Evolutionary conservation across 2,888 invertebrate species (phyloP).

Genomic region (Acrobeloides nanus): DNA sequence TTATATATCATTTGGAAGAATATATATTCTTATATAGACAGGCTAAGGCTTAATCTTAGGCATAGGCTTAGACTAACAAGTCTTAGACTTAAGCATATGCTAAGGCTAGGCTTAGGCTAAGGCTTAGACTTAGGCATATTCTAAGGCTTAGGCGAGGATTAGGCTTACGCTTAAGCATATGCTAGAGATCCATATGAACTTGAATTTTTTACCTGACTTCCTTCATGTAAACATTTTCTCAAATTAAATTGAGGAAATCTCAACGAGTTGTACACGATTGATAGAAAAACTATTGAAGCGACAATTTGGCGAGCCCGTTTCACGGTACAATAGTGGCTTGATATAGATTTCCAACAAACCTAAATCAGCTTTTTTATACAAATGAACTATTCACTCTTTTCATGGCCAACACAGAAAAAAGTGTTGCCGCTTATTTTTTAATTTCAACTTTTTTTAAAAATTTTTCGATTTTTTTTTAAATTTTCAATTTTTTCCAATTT

Average conservation of each 20-base stretch:
- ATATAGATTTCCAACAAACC: slow-evolving; percentile 39
- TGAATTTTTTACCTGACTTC: slow-evolving; percentile 35
- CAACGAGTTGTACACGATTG: slow-evolving; percentile 49
- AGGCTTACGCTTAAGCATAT: no score
- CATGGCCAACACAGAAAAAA: no score
- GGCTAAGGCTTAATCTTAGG: no score
- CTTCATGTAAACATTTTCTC: slow-evolving; percentile 43
- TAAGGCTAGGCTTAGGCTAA: no score
- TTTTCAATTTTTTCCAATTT: background rate
- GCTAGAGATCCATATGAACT: no score
- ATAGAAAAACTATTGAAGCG: slow-evolving; percentile 29
- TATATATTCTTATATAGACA: no score
- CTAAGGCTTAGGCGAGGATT: no score
- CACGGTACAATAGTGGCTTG: slow-evolving; percentile 42
- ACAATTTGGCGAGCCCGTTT: slow-evolving; percentile 39
- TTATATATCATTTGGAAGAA: no score
- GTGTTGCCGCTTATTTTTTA: background rate
- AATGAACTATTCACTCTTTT: background rate
- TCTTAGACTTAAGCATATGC: no score
- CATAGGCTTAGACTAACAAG: no score
- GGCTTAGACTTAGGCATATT: no score
- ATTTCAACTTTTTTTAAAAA: background rate
- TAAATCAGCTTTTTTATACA: slow-evolving; percentile 17
- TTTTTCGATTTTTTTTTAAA: background rate
- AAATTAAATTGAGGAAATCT: slow-evolving; percentile 53